Conservation (phyloP, 1,140 invertebrate genomes). For the Rhopalosiphum padi region DNA sequence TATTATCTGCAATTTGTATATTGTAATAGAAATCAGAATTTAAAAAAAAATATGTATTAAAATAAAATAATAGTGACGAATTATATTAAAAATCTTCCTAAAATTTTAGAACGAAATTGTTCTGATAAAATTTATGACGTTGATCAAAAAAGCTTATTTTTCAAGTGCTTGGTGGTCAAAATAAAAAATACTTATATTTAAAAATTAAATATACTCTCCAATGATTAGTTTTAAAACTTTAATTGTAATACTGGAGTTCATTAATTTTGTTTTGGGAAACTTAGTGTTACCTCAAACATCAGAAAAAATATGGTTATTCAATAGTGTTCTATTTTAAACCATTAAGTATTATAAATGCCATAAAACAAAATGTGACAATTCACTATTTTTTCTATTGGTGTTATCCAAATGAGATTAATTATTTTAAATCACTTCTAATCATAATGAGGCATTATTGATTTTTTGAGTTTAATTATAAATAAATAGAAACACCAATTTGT, state of each 20-base stretch:
- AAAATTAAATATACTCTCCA: background rate
- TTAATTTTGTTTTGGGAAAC: background rate
- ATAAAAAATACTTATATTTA: too few species aligned
- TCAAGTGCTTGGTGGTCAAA: background rate
- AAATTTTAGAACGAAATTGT: background rate
- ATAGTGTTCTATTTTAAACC: background rate
- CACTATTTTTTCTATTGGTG: background rate
- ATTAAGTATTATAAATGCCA: too few species aligned
- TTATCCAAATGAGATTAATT: background rate
- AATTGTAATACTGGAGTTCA: background rate
- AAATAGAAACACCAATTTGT: too few species aligned
- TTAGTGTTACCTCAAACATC: background rate
- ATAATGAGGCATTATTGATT: background rate
- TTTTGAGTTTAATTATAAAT: rapidly evolving
- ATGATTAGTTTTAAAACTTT: background rate
- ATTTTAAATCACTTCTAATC: background rate
- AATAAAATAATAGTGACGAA: background rate
- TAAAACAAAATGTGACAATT: background rate
- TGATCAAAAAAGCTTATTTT: background rate
- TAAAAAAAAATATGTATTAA: background rate
- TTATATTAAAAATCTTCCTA: background rate
- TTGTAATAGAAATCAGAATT: too few species aligned
- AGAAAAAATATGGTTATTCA: background rate
- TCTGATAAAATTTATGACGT: background rate
- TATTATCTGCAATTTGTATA: background rate